phyloP scores from a whole-genome alignment of 2,113 vertebrate genomes.

The Pagrus major region DNA sequence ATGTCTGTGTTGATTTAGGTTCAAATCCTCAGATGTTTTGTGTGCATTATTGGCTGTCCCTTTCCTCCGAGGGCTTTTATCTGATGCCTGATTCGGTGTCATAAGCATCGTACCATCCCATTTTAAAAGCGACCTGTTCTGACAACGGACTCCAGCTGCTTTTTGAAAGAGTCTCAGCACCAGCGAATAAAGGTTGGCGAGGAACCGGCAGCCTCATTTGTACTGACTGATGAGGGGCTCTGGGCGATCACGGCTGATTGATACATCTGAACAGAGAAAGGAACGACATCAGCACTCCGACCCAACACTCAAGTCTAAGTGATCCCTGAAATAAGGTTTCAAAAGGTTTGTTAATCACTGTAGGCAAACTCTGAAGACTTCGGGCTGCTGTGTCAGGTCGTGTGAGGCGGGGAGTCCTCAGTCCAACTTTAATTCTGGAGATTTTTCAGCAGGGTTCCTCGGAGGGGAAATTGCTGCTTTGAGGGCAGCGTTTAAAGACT shows the following conservation, averaged over 20 bases:
- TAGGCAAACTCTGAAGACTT: constrained; percentile 7
- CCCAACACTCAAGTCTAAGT: constrained; percentile 19
- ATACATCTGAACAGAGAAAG: constrained; percentile 41
- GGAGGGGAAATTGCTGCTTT: constrained; percentile 53
- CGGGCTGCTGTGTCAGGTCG: background rate
- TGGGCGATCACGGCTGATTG: constrained; percentile 41
- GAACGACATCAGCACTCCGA: constrained; percentile 37
- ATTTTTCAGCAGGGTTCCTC: constrained; percentile 43
- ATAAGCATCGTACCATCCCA: constrained; percentile 23
- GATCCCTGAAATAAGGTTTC: constrained; percentile 49
- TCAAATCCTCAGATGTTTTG: constrained; percentile 45
- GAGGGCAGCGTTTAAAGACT: constrained; percentile 47
- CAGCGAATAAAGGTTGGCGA: constrained; percentile 29
- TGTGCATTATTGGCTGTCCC: constrained; percentile 30
- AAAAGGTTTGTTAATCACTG: constrained; percentile 55
- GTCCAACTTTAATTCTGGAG: constrained; percentile 27
- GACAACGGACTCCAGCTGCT: background rate
- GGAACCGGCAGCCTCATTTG: constrained; percentile 50
- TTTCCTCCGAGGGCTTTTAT: constrained; percentile 35
- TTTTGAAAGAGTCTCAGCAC: constrained; percentile 30
- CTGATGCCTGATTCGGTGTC: constrained; percentile 51
- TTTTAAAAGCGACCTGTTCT: background rate
- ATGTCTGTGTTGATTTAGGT: constrained; percentile 67
- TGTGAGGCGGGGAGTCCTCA: constrained; percentile 6
- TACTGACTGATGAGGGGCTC: constrained; percentile 46